Evolutionary conservation across 2,113 vertebrate species (phyloP).

Genomic region (Gnathonemus echidnorhynchus): DNA sequence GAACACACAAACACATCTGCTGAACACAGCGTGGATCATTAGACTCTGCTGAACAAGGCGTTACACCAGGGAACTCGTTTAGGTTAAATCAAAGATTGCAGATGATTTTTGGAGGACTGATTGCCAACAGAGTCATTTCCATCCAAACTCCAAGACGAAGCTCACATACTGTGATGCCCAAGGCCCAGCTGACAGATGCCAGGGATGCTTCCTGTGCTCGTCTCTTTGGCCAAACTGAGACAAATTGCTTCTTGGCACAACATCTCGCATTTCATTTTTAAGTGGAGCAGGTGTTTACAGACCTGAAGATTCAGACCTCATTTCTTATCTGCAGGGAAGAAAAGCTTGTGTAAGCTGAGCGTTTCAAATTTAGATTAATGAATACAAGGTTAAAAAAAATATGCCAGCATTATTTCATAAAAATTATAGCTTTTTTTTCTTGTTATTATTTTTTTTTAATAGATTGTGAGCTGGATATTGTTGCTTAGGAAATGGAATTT

Average conservation of each 20-base stretch:
- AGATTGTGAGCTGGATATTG: background rate
- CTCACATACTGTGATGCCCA: background rate
- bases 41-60: background rate
- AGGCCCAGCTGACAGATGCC: constrained; percentile 28
- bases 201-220: constrained; percentile 18
- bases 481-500: background rate
- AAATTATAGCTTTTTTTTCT: background rate
- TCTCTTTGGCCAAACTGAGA: constrained; percentile 40
- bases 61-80: background rate
- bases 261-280: constrained; percentile 35
- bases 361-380: constrained; percentile 17
- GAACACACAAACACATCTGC: background rate
- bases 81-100: background rate
- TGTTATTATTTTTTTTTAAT: background rate
- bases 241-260: constrained; percentile 40
- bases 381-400: background rate
- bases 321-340: constrained; percentile 10
- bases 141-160: background rate
- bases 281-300: constrained; percentile 41
- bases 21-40: background rate
- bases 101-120: background rate
- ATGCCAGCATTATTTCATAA: background rate
- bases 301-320: constrained; percentile 29
- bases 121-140: background rate
- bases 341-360: constrained; percentile 9